Evolutionary conservation across 1,140 invertebrate genomes (phyloP).

Genomic region (Nasonia longicornis): DNA sequence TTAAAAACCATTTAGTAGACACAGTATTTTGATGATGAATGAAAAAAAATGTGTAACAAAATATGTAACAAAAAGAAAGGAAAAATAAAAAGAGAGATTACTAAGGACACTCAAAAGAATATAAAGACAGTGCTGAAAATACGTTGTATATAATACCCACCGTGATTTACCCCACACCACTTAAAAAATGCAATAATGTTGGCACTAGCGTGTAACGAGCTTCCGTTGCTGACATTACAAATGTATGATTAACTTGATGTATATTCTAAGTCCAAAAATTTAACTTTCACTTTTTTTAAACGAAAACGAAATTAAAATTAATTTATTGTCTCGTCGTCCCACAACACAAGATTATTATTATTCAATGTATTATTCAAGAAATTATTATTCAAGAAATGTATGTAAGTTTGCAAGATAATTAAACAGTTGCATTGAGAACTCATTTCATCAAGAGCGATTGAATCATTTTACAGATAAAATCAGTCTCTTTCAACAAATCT

Average conservation of each 20-base stretch:
- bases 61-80: conserved; percentile 30
- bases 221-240: conserved; percentile 24
- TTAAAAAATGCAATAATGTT: conserved; percentile 37
- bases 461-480: not conserved
- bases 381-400: not conserved
- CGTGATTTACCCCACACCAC: conserved; percentile 47
- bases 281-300: conserved; percentile 2
- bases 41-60: not conserved
- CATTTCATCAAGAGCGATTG: not conserved
- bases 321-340: conserved; percentile 31
- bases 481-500: not conserved
- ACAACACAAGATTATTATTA: not conserved
- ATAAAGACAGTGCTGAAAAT: conserved; percentile 34
- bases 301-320: conserved; percentile 20
- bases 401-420: no score
- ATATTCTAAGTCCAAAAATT: not conserved
- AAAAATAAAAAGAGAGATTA: conserved; percentile 33
- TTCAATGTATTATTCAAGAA: not conserved
- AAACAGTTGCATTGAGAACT: not conserved
- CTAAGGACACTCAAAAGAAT: conserved; percentile 44
- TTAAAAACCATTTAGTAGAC: not conserved
- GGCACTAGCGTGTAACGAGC: conserved; percentile 29
- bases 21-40: not conserved
- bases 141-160: conserved; percentile 48
- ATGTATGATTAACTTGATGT: conserved; percentile 7